These are phyloP conservation scores for Liopterus haemorrhoidalis DNA, from an alignment of 2,888 invertebrate species.

Conservation along the genomic window DNA sequence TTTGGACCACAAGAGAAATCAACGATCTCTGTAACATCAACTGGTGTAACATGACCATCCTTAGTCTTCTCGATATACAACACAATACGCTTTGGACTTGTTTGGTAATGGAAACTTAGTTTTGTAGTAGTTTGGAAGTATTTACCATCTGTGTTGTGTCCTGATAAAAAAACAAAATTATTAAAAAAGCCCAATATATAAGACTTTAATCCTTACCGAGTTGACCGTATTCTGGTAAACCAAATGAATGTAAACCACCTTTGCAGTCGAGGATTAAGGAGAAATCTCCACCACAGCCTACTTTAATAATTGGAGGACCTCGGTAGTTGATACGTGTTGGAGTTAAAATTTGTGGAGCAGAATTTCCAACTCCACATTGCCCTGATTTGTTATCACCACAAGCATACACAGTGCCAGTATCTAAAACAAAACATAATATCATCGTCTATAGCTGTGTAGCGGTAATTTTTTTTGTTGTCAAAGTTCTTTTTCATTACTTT, in stretches of 20 bases:
- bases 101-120: slow-evolving; percentile 79
- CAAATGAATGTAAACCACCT: slow-evolving; percentile 85
- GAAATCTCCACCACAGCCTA: slow-evolving; percentile 75
- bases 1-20: slow-evolving; percentile 88
- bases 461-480: too few relatives aligned
- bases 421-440: slow-evolving; percentile 44
- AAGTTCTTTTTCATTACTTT: too few relatives aligned
- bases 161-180: slow-evolving; percentile 41
- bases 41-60: slow-evolving; percentile 75
- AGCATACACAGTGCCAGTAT: slow-evolving; percentile 79
- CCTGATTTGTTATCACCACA: slow-evolving; percentile 91
- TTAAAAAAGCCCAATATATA: background rate
- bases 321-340: slow-evolving; percentile 65
- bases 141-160: slow-evolving; percentile 92
- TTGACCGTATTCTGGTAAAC: slow-evolving; percentile 89
- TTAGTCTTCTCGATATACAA: slow-evolving; percentile 83
- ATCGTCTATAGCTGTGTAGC: too few relatives aligned
- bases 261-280: slow-evolving; percentile 85
- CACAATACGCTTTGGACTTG: slow-evolving; percentile 75
- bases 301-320: slow-evolving; percentile 81
- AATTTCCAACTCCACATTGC: slow-evolving; percentile 81
- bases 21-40: slow-evolving; percentile 80
- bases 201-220: slow-evolving; percentile 56
- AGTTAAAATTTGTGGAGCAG: slow-evolving; percentile 49
- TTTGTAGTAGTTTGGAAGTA: slow-evolving; percentile 88